Evolutionary conservation across 2,888 invertebrate genomes (phyloP), one percentile per base, ranked within the genome.

Genomic region (Pherbina coryleti): DNA sequence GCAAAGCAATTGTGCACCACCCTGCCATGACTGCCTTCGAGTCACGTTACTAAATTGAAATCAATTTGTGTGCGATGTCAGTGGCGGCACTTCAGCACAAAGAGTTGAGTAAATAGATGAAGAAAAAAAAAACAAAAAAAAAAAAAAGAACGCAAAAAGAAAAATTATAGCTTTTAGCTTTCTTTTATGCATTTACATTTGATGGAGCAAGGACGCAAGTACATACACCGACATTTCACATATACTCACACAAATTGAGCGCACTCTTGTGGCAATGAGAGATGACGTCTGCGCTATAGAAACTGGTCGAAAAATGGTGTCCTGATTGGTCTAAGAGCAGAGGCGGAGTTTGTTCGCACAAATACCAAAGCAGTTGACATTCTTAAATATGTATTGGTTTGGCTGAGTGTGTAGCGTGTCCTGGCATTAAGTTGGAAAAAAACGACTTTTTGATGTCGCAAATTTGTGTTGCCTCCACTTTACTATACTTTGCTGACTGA

Each of bases 361-460:
- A 75, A 55, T 31, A 75, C 70, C 28, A 37, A 60, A 9, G 19
- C 25, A 62, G 70, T 76, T 8, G 62, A 22, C 77, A 79, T 49
- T 62, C 14, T 53, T 0, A 7, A 49, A 49, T 8, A n/a, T 72
- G 37, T 17, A 67, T 72, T 69, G 60, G 78, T 14, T 53, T 72
- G 76, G 34, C 67, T 71, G 57, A 67, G 73, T 67, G 79, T 77
- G 77, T 71, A 62, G 74, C 74, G 81, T 79, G 81, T 81, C 81
- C 81, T 82, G 82, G 79, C 82, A 85, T 83, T 83, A 85, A 83
- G 62, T 79, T 81, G 78, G 80, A 87, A 87, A 87, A 88, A 88
- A 87, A 84, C 86, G 88, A 88, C 87, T 88, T 88, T 87, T 87
- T 88, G 87, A 88, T 86, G 88, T 84, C 86, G 81, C 86, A 87